These are phyloP conservation scores for Salmo trutta DNA, from an alignment of 2,797 vertebrate genomes.

Conservation along the genomic window DNA sequence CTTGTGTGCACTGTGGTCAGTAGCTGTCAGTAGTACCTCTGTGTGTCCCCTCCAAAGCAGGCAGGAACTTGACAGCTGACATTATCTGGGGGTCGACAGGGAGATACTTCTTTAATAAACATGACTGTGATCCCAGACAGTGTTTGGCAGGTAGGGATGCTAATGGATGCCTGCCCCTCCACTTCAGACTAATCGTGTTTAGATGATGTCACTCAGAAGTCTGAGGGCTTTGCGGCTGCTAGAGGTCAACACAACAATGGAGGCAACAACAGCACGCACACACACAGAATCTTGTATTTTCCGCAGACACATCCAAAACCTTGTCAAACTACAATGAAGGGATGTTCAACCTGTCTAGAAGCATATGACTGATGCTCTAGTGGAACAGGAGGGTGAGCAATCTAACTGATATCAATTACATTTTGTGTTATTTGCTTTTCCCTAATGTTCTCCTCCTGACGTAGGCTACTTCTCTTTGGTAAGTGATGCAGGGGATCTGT, in stretches of 20 bases:
- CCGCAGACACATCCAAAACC: too few species aligned
- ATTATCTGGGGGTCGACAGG: slow-evolving; percentile 35
- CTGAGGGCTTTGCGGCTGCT: background rate
- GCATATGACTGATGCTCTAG: too few species aligned
- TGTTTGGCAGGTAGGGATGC: slow-evolving; percentile 26
- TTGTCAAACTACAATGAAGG: too few species aligned
- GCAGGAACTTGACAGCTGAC: slow-evolving; percentile 44
- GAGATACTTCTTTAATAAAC: slow-evolving; percentile 39
- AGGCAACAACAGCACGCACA: background rate
- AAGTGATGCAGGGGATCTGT: slow-evolving; percentile 4
- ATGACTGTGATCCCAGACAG: slow-evolving; percentile 9
- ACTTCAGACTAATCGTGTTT: slow-evolving; percentile 37
- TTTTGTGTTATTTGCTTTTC: background rate
- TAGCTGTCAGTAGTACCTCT: slow-evolving; percentile 10
- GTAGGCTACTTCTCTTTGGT: slow-evolving; percentile 14
- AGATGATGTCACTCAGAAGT: slow-evolving; percentile 8
- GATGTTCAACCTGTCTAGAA: too few species aligned
- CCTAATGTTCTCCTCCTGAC: background rate
- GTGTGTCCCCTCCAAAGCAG: slow-evolving; percentile 16
- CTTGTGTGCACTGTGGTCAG: slow-evolving; percentile 1
- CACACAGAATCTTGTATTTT: too few species aligned
- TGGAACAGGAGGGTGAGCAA: too few species aligned
- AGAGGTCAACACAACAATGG: slow-evolving; percentile 2
- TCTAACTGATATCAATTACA: too few species aligned
- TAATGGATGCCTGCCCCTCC: slow-evolving; percentile 23